phyloP scores from a whole-genome alignment of 1,140 invertebrate genomes.

The Drosophila subobscura region DNA sequence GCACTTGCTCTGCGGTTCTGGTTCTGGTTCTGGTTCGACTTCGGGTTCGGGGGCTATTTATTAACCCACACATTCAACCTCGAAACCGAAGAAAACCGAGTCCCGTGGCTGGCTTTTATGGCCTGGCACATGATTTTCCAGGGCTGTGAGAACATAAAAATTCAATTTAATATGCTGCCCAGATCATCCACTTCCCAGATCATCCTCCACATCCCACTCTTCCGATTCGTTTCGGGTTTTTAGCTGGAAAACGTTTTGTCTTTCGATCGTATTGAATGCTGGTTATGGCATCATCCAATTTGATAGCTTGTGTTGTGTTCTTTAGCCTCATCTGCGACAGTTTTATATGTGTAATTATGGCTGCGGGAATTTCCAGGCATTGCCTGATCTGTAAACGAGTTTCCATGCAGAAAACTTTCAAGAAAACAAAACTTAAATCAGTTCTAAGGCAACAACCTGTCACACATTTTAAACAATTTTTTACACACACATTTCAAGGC shows the following conservation, averaged over 20 bases:
- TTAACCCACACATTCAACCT: slow-evolving; percentile 60
- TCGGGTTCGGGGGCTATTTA: slow-evolving; percentile 59
- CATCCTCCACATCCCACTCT: neutral
- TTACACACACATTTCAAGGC: no score
- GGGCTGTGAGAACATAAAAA: slow-evolving; percentile 78
- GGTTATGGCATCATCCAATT: slow-evolving; percentile 7
- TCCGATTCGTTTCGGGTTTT: slow-evolving; percentile 12
- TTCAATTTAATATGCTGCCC: slow-evolving; percentile 74
- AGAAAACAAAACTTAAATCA: no score
- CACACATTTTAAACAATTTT: no score
- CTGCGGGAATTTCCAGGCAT: neutral
- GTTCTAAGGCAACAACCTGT: no score
- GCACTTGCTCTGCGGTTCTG: slow-evolving; percentile 4
- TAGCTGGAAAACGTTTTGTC: slow-evolving; percentile 71
- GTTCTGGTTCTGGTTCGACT: neutral
- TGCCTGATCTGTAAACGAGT: no score
- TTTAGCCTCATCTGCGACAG: slow-evolving; percentile 4
- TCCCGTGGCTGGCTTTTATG: slow-evolving; percentile 57
- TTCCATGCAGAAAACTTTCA: no score
- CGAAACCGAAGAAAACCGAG: slow-evolving; percentile 5
- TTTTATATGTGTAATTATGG: slow-evolving; percentile 29
- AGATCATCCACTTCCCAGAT: slow-evolving; percentile 20
- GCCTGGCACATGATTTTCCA: slow-evolving; percentile 67
- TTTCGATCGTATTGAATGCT: slow-evolving; percentile 53
- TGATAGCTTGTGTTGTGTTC: slow-evolving; percentile 16